Evolutionary conservation across 2,888 invertebrate genomes (phyloP).

Genomic region (Xanthostigma xanthostigma): DNA sequence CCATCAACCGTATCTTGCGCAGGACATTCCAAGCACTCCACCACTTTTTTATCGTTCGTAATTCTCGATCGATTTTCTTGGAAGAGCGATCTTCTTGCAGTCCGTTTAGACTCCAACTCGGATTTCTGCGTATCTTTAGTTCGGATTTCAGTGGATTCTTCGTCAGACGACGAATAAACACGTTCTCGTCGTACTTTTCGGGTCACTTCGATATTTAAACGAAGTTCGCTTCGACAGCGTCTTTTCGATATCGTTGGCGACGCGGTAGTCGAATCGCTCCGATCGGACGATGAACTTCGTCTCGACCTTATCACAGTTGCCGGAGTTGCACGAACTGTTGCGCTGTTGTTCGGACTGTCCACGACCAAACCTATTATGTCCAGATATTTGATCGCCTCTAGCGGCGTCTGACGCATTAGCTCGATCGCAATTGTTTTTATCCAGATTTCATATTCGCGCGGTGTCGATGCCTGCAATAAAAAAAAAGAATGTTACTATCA

Average conservation of each 20-base stretch:
- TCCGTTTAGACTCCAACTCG: background rate
- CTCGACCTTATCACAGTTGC: conserved; percentile 1
- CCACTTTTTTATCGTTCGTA: too few species aligned
- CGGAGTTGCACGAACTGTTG: conserved; percentile 11
- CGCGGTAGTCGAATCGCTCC: background rate
- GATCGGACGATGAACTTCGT: conserved; percentile 3
- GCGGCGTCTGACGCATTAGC: conserved; percentile 57
- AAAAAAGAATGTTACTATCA: conserved; percentile 8
- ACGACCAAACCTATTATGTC: conserved; percentile 49
- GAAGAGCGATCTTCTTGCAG: background rate
- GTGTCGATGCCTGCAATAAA: conserved; percentile 50
- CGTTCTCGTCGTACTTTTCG: background rate
- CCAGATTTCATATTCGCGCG: conserved; percentile 56
- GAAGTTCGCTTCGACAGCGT: background rate
- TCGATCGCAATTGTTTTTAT: conserved; percentile 59
- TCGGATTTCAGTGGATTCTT: background rate
- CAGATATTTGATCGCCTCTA: conserved; percentile 54
- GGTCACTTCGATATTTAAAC: background rate
- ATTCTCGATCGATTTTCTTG: background rate
- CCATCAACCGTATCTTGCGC: background rate
- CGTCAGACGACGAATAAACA: background rate
- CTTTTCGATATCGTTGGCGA: conserved; percentile 1
- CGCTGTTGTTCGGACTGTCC: conserved; percentile 9
- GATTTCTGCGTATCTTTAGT: background rate
- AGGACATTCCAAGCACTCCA: too few species aligned